phyloP scores from a whole-genome alignment of 2,113 vertebrate genomes.

The Promerops cafer region DNA sequence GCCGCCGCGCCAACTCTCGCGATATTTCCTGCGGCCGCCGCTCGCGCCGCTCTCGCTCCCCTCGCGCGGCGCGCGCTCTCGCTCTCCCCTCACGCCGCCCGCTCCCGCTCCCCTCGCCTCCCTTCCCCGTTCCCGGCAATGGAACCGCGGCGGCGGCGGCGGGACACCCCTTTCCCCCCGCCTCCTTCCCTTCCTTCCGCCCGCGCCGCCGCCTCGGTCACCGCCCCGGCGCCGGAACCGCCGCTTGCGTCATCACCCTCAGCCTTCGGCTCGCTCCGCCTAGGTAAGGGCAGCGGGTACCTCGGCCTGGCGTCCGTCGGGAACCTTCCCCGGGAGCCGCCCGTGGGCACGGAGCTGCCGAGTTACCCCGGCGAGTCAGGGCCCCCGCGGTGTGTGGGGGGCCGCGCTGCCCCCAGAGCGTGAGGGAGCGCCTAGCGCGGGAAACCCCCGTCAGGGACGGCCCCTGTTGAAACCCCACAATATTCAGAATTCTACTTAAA shows the following conservation, averaged over 20 bases:
- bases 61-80: neutral
- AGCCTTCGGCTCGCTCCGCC: neutral
- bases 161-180: neutral
- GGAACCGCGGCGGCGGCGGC: neutral
- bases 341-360: neutral
- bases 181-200: neutral
- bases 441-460: neutral
- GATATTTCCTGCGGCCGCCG: constrained; percentile 51
- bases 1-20: constrained; percentile 63
- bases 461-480: neutral
- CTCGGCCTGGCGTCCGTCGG: neutral
- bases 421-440: neutral
- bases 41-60: neutral
- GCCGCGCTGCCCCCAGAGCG: neutral
- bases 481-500: rapidly evolving
- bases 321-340: neutral
- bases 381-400: neutral
- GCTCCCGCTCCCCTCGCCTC: neutral
- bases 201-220: neutral
- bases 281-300: neutral
- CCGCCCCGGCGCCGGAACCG: neutral
- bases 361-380: neutral
- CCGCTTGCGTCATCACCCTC: neutral
- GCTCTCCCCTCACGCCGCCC: neutral
- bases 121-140: neutral